These are phyloP conservation scores for Psilopsiagon aurifrons DNA, from an alignment of 2,113 vertebrate genomes.

Conservation along the genomic window DNA sequence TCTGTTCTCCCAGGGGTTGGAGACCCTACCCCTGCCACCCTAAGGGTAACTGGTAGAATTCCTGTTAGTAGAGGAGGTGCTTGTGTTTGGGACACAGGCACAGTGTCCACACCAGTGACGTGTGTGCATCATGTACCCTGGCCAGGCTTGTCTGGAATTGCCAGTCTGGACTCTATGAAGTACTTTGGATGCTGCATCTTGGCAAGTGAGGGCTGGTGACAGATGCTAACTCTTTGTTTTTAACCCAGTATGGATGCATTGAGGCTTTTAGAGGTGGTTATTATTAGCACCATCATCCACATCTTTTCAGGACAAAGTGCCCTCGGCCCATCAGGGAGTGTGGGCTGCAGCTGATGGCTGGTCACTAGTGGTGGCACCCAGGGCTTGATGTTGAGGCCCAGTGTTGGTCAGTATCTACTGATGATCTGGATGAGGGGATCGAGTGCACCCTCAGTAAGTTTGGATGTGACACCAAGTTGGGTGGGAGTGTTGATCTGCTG, in stretches of 20 bases:
- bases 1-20: not conserved
- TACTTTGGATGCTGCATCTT: conserved; percentile 2
- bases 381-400: not conserved
- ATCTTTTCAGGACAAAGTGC: not conserved
- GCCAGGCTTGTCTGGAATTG: not conserved
- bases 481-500: not conserved
- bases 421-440: not conserved
- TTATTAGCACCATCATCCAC: not conserved
- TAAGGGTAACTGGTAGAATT: not conserved
- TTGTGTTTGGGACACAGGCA: fast-evolving
- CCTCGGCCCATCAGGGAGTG: not conserved
- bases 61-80: not conserved
- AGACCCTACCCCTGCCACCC: too few relatives aligned
- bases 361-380: not conserved
- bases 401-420: not conserved
- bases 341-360: not conserved
- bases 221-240: conserved; percentile 54
- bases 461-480: not conserved
- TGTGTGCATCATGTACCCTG: fast-evolving
- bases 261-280: not conserved
- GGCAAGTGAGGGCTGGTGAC: conserved; percentile 15
- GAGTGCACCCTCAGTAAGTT: not conserved
- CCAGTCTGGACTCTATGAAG: not conserved
- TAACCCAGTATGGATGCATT: not conserved
- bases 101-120: not conserved